Percentiles rank a stretch among this genome's conserved stretches.
phyloP scores from a whole-genome alignment of 2,797 vertebrate species.

The Austrolebias charrua region DNA sequence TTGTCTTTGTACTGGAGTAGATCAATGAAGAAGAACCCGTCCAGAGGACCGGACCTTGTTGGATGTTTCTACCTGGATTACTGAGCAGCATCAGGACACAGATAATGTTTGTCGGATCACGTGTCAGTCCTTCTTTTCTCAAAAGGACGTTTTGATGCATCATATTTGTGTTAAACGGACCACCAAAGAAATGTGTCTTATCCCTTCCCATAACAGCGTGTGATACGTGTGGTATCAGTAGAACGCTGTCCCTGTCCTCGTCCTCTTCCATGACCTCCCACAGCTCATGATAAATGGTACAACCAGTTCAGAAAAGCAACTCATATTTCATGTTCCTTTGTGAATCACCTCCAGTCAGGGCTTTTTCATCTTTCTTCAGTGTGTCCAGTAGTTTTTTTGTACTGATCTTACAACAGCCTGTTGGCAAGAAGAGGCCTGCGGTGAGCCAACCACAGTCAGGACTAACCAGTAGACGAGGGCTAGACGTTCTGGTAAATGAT shows the following conservation, averaged over 20 bases:
- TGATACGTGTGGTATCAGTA: slow-evolving; percentile 25
- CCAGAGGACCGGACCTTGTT: no score
- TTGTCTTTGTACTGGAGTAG: no score
- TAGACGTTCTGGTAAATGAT: slow-evolving; percentile 55
- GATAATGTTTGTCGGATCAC: no score
- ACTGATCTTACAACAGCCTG: slow-evolving; percentile 53
- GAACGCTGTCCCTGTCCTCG: slow-evolving; percentile 3
- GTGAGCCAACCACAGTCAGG: slow-evolving; percentile 59
- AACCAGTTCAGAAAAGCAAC: slow-evolving; percentile 34
- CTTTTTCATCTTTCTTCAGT: slow-evolving; percentile 47
- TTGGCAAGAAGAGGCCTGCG: slow-evolving; percentile 60
- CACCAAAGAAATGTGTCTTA: not conserved
- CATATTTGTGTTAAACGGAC: not conserved
- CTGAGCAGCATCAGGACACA: not conserved
- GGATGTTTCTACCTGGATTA: no score
- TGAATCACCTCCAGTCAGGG: slow-evolving; percentile 60
- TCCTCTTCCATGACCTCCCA: slow-evolving; percentile 39
- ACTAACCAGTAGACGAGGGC: slow-evolving; percentile 42
- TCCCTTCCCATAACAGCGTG: slow-evolving; percentile 13
- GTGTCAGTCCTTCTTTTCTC: not conserved
- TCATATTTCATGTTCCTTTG: slow-evolving; percentile 30
- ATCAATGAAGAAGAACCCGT: no score
- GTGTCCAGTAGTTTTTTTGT: slow-evolving; percentile 46
- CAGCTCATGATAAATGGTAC: slow-evolving; percentile 33
- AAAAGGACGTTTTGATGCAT: not conserved